Evolutionary conservation across 2,888 invertebrate genomes (phyloP), one percentile per base, ranked within the genome.

Genomic region (Drosophila prostipennis): DNA sequence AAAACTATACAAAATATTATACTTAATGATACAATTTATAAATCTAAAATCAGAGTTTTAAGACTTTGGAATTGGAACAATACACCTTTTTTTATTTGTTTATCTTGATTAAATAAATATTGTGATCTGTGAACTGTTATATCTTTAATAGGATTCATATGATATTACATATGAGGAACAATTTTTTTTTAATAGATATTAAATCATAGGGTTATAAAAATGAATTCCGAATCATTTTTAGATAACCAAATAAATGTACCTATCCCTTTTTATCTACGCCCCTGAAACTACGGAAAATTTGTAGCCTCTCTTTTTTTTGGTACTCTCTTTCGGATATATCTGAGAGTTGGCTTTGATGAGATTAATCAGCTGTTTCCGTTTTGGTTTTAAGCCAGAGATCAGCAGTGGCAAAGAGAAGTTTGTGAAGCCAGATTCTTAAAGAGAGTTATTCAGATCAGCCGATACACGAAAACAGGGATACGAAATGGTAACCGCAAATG

Each of bases 361-460:
- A 7, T 46, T 49, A 32, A 72, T 72, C 71, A 72, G 71, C 71
- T 72, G 72, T 54, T 72, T 64, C 23, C 37, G 42, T 4, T 34
- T 43, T 43, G 42, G 39, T 34, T 37, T 71, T 26, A 52, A 37
- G 45, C 63, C 49, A 40, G 29, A 51, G 51, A 46, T 72, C 46
- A 48, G 11, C 10, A 3, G 32, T 37, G 29, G 16, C 11, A 14
- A 37, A 39, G 46, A 23, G 37, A 36, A 11, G 2, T 3, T 43
- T 8, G 6, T 10, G 6, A 43, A 6, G 42, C 2, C 6, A 11
- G 6, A 32, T 29, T 23, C 13, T 5, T 8, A 19, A 7, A 19
- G 29, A 39, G n/a, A 34, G 16, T 6, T 3, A 6, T 14, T 11
- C 2, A 7, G 2, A 8, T 8, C 7, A 0, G 13, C 6, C 6